These are phyloP conservation scores for Sclerurus mexicanus DNA, from an alignment of 2,113 vertebrate genomes.

Conservation along the genomic window DNA sequence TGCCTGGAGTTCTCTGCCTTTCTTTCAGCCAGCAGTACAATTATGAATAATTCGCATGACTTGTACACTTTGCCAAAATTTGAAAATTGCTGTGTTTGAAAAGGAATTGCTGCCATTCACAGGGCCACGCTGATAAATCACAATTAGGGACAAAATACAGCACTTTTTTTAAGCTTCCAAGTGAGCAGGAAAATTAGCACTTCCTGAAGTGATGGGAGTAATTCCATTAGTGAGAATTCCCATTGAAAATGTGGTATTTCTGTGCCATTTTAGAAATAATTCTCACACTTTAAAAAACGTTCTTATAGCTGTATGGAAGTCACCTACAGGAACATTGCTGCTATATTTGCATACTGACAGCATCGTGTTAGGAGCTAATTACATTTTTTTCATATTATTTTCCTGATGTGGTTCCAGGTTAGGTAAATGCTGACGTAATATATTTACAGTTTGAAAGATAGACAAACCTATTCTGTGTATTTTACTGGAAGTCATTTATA, in stretches of 20 bases:
- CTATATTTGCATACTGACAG: neutral
- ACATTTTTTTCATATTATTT: neutral
- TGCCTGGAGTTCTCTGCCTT: slow-evolving; percentile 27
- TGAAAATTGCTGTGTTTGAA: slow-evolving; percentile 63
- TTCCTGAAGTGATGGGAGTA: slow-evolving; percentile 62
- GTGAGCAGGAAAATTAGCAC: slow-evolving; percentile 67
- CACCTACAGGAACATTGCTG: neutral
- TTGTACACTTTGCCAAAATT: slow-evolving; percentile 67
- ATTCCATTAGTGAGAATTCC: slow-evolving; percentile 71
- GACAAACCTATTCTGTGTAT: neutral
- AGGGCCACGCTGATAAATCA: slow-evolving; percentile 68
- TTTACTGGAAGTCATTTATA: neutral
- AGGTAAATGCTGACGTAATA: neutral
- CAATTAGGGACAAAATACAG: slow-evolving; percentile 60
- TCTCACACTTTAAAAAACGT: neutral
- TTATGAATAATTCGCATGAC: slow-evolving; percentile 65
- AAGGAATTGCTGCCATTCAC: slow-evolving; percentile 34
- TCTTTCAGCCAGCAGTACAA: slow-evolving; percentile 39
- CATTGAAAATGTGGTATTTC: slow-evolving; percentile 39
- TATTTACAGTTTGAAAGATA: neutral
- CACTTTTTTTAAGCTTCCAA: slow-evolving; percentile 67
- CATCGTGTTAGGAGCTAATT: neutral
- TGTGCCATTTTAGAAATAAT: slow-evolving; percentile 1
- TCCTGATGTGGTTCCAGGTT: neutral
- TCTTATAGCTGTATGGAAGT: neutral